These are phyloP conservation scores for Melanostigma gelatinosum DNA, from an alignment of 2,113 vertebrate genomes.

Conservation along the genomic window DNA sequence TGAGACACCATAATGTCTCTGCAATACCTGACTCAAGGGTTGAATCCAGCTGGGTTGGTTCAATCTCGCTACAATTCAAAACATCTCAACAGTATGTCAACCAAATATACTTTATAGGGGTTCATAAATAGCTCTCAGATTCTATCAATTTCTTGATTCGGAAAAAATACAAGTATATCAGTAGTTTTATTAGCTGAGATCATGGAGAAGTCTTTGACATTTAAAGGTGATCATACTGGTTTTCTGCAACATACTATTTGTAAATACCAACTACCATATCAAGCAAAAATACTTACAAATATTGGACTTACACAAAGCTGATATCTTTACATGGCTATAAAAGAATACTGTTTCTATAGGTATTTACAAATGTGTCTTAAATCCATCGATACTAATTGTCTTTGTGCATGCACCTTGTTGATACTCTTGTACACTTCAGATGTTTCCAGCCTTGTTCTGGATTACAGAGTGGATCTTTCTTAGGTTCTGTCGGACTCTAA, in stretches of 20 bases:
- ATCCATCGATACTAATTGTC: background rate
- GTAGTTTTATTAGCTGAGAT: background rate
- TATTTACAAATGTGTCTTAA: background rate
- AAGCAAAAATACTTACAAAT: conserved; percentile 11
- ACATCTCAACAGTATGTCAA: background rate
- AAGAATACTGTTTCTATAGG: background rate
- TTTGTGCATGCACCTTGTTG: background rate
- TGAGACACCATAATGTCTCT: too few relatives aligned
- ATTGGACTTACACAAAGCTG: background rate
- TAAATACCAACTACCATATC: background rate
- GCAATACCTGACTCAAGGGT: too few relatives aligned
- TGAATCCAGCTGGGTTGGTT: too few relatives aligned
- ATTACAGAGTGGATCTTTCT: conserved; percentile 76
- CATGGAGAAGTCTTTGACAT: background rate
- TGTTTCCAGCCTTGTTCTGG: conserved; percentile 58
- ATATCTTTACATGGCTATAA: conserved; percentile 6
- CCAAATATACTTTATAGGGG: background rate
- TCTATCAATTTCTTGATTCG: background rate
- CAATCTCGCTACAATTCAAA: background rate
- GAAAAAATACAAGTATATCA: background rate
- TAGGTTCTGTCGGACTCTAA: conserved; percentile 80
- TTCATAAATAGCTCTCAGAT: background rate
- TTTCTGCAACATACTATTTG: conserved; percentile 2
- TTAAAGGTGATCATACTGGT: background rate
- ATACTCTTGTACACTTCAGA: conserved; percentile 13